Evolutionary conservation across 30 jellyfish, hydroid and myxozoan genomes (phyloP), one percentile per base, ranked within the genome.

Genomic region (Chrysaora quinquecirrha): DNA sequence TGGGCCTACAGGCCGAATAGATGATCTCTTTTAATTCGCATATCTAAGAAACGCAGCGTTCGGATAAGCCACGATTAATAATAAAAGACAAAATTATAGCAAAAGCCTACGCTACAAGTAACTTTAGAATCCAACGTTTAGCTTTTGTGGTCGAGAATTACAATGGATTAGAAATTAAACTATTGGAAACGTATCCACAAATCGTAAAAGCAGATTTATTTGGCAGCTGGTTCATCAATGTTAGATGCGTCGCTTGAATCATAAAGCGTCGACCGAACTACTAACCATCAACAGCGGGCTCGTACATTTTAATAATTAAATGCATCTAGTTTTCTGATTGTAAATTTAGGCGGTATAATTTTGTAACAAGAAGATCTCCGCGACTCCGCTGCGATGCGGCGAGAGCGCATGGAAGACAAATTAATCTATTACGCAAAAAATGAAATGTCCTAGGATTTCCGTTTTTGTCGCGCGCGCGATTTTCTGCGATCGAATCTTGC

Each of bases 1-100:
- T 52, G 68, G 68, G 68, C 25, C 25, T 52, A 19, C 24, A 16
- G 19, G 68, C 68, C 68, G 68, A 12, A 52, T 16, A 19, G 68
- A 52, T 52, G 68, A 52, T 52, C 68, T 25, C 29, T 25, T 16
- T 9, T 3, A 52, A 52, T 9, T 9, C 68, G 68, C 29, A 52
- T 3, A 52, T 43, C 68, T 16, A 52, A 20, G 29, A 52, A 52
- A 52, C 68, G 68, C 29, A 52, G 68, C 25, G 68, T 16, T 38
- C 54, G 6, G 68, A 52, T 52, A 2, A 52, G 25, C 68, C 29
- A 9, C 4, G 24, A 9, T 52, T 52, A 52, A 20, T 7, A 52
- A 20, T 10, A 52, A 52, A 52, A 16, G 68, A 3, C 29, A 52
- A 52, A 52, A 19, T 19, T 52, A 52, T 25, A 20, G 68, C 68